These are phyloP conservation scores for Dinocampus coccinellae DNA, from an alignment of 2,888 invertebrate genomes.

Conservation along the genomic window DNA sequence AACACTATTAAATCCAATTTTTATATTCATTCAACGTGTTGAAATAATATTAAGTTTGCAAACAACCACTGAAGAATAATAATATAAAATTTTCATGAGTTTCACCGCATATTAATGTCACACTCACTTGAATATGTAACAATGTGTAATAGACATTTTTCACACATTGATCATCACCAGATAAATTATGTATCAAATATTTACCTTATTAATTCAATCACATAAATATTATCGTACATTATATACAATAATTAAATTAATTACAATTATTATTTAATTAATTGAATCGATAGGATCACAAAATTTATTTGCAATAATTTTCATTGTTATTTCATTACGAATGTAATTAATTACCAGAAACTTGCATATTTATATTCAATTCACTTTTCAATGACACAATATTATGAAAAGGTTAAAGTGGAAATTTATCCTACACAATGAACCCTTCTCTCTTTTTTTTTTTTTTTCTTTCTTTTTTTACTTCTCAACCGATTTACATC, in stretches of 20 bases:
- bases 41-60: neutral
- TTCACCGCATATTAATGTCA: neutral
- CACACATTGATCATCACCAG: no score
- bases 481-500: conserved; percentile 1
- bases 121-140: neutral
- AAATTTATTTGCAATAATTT: neutral
- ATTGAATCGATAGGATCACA: no score
- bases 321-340: neutral
- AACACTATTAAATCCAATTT: neutral
- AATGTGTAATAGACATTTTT: no score
- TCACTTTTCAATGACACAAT: neutral
- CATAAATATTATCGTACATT: no score
- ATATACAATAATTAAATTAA: no score
- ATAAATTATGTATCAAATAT: no score
- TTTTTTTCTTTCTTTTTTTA: no score
- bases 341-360: neutral
- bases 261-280: no score
- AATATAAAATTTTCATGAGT: neutral
- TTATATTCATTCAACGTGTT: neutral
- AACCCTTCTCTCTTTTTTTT: neutral
- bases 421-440: neutral
- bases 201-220: no score
- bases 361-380: neutral
- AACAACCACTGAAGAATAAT: neutral
- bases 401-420: neutral